Evolutionary conservation across 2,888 invertebrate genomes (phyloP).

Genomic region (Agrotis ipsilon): DNA sequence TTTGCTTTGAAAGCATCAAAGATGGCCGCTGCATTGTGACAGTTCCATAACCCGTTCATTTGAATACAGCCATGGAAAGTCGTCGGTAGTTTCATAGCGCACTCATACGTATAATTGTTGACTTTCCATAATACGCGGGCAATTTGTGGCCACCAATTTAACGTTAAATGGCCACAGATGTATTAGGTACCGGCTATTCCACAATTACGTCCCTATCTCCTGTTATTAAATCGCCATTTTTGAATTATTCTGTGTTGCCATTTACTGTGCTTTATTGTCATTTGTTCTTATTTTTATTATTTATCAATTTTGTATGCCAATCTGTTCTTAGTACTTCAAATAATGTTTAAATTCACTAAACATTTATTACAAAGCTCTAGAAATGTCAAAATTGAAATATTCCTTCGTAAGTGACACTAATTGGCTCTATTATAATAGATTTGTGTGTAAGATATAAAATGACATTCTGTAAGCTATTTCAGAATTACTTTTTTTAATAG

Average conservation of each 20-base stretch:
- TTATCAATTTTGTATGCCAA: slow-evolving; percentile 12
- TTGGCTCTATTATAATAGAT: slow-evolving; percentile 10
- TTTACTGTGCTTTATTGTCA: slow-evolving; percentile 33
- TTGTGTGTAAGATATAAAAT: background rate
- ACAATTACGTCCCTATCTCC: slow-evolving; percentile 46
- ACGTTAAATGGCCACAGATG: slow-evolving; percentile 60
- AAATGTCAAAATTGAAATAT: slow-evolving; percentile 34
- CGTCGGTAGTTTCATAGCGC: slow-evolving; percentile 72
- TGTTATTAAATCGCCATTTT: slow-evolving; percentile 51
- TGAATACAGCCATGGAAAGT: slow-evolving; percentile 75
- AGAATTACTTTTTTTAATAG: background rate
- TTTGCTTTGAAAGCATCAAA: slow-evolving; percentile 55
- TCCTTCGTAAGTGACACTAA: slow-evolving; percentile 20
- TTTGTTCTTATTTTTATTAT: slow-evolving; percentile 30
- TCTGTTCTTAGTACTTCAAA: slow-evolving; percentile 4
- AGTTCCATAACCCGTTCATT: slow-evolving; percentile 62
- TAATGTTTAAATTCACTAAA: slow-evolving; percentile 13
- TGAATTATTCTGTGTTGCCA: slow-evolving; percentile 42
- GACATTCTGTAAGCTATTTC: slow-evolving; percentile 11
- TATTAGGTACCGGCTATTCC: slow-evolving; percentile 38
- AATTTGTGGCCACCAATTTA: slow-evolving; percentile 60
- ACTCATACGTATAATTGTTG: slow-evolving; percentile 82
- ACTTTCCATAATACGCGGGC: slow-evolving; percentile 77
- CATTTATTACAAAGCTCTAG: slow-evolving; percentile 8
- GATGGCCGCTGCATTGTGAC: slow-evolving; percentile 59